Percentiles rank a stretch among this genome's conserved stretches.
Conservation (phyloP, 2,797 vertebrate species). For the Sparus aurata region DNA sequence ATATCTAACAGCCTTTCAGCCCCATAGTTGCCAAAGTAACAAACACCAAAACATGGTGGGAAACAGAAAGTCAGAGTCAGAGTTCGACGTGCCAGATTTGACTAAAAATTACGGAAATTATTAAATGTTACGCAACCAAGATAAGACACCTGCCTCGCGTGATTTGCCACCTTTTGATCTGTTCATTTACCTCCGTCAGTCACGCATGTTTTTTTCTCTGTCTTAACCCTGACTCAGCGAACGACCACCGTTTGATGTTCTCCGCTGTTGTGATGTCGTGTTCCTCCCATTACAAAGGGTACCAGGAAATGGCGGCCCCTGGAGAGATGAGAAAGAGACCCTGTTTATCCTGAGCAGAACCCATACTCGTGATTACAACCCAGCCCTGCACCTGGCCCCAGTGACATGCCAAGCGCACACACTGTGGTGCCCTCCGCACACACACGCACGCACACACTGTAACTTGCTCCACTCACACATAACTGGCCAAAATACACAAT, state of each 20-base stretch:
- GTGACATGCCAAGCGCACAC: conserved; percentile 73
- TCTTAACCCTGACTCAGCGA: conserved; percentile 83
- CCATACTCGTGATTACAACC: conserved; percentile 72
- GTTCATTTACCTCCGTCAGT: conserved; percentile 36
- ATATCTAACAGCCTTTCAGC: conserved; percentile 17
- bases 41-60: conserved; percentile 19
- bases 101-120: background rate
- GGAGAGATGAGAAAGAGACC: conserved; percentile 75
- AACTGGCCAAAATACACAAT: conserved; percentile 6
- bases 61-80: conserved; percentile 19
- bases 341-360: conserved; percentile 81
- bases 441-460: conserved; percentile 13
- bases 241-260: conserved; percentile 73
- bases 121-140: background rate
- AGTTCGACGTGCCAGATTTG: background rate
- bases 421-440: conserved; percentile 31
- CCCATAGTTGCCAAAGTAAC: background rate
- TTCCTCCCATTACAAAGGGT: conserved; percentile 81
- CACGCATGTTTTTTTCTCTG: conserved; percentile 70
- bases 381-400: conserved; percentile 80
- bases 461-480: conserved; percentile 28
- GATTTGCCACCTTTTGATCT: conserved; percentile 9
- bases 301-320: conserved; percentile 81
- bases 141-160: conserved; percentile 8
- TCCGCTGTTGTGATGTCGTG: conserved; percentile 77